Base-by-base conservation (phyloP, 2,113 vertebrate genomes). In the Sakesphorus luctuosus region DNA sequence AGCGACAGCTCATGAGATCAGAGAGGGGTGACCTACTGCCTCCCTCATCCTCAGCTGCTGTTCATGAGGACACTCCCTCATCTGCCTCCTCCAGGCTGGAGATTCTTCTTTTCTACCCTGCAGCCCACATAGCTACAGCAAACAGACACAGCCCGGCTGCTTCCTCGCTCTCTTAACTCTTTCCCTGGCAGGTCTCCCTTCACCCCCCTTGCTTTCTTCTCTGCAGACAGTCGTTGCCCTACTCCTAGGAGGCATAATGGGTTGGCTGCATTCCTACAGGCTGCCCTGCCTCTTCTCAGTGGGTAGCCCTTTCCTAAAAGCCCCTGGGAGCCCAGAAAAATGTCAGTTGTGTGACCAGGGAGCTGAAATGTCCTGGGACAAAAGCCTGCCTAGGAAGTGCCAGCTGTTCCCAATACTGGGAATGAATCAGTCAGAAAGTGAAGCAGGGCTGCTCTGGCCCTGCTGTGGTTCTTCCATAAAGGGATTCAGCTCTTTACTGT, bases 121-220 rank as follows among this genome's bases (percentile, higher is more conserved):
- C 84, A 94, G 71, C 75, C 79, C 63, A 47, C 81, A 31, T 52
- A 90, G 89, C 66, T 95, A 91, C 59, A 4, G 89, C 71, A 96
- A 96, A 94, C 72, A 94, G 73, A 69, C 29, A 10, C 38, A 86
- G 52, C 44, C 65, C 21, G 4, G 31, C 61, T 81, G 49, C 74
- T 84, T 47, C 50, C 50, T 43, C 47, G 11, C 25, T 73, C 67
- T 74, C 73, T 92, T 89, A 82, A 83, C 85, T 84, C 87, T 91
- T 97, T 82, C 77, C 44, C 43, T 59, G 43, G 24, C 71, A 59
- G 6, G 3, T 87, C 29, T 77, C 23, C 23, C 29, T 83, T 49
- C 40, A 24, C 3, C 2, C 33, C 11, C 13, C 21, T 26, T 17
- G 20, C 73, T 83, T 68, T 69, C 40, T 55, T 84, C 17, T 18